phyloP scores from a whole-genome alignment of 2,888 invertebrate species.

The Fissipunctia ypsillon region DNA sequence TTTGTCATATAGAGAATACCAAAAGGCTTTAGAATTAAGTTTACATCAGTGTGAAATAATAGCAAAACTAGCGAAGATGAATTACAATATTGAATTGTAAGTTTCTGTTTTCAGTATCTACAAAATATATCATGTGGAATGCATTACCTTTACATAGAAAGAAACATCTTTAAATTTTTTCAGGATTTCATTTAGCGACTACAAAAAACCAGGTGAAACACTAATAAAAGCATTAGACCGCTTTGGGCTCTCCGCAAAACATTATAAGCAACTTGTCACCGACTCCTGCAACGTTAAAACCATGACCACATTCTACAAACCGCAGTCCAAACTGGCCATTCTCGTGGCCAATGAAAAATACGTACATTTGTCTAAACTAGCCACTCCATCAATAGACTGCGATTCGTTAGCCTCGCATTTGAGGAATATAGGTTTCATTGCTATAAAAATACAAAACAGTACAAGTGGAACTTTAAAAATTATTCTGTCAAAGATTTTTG shows the following conservation, averaged over 20 bases:
- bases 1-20: slow-evolving; percentile 81
- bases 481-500: slow-evolving; percentile 75
- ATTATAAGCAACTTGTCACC: slow-evolving; percentile 74
- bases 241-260: slow-evolving; percentile 74
- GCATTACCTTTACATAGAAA: too few relatives aligned
- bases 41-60: slow-evolving; percentile 81
- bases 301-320: slow-evolving; percentile 79
- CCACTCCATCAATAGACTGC: slow-evolving; percentile 86
- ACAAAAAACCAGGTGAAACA: slow-evolving; percentile 80
- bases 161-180: slow-evolving; percentile 52
- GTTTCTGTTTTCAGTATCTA: slow-evolving; percentile 34
- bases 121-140: background rate
- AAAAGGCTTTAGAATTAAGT: slow-evolving; percentile 75
- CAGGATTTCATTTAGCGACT: slow-evolving; percentile 76
- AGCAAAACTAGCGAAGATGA: slow-evolving; percentile 79
- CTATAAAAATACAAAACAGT: slow-evolving; percentile 81
- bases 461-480: slow-evolving; percentile 74
- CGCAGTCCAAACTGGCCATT: slow-evolving; percentile 84
- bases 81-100: slow-evolving; percentile 71
- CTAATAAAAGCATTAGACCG: slow-evolving; percentile 81
- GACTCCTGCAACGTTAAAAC: slow-evolving; percentile 70
- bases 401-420: slow-evolving; percentile 79
- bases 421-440: slow-evolving; percentile 81
- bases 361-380: slow-evolving; percentile 80
- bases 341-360: slow-evolving; percentile 87